These are phyloP conservation scores for Rhabdornis inornatus DNA, from an alignment of 2,113 vertebrate species.

Conservation along the genomic window DNA sequence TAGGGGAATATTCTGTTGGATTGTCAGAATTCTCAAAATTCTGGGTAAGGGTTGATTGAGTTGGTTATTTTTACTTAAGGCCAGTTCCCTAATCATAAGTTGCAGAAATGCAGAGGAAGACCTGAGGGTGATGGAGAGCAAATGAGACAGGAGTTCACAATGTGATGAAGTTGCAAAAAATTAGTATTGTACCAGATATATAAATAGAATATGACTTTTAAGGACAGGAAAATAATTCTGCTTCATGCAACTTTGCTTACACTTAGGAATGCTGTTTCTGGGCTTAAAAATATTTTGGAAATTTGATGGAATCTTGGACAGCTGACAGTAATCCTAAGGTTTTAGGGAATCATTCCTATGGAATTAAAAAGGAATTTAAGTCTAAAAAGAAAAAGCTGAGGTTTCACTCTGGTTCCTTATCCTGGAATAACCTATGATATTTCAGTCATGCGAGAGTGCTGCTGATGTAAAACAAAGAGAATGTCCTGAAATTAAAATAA, in stretches of 20 bases:
- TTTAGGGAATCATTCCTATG: background rate
- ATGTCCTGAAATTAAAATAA: background rate
- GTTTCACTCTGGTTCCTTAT: background rate
- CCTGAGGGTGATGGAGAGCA: slow-evolving; percentile 24
- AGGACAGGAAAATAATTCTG: slow-evolving; percentile 2
- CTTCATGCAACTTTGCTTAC: slow-evolving; percentile 2
- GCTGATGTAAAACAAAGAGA: background rate
- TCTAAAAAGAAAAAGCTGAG: background rate
- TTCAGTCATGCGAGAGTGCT: background rate
- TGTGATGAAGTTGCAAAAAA: slow-evolving; percentile 36
- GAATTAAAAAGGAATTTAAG: background rate
- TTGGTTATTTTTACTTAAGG: slow-evolving; percentile 37
- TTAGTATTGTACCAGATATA: background rate
- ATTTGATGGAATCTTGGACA: background rate
- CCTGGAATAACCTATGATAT: background rate
- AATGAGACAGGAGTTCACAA: slow-evolving; percentile 22
- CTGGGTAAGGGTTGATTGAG: background rate
- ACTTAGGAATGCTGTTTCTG: background rate
- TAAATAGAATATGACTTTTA: slow-evolving; percentile 29
- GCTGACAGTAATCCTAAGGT: background rate
- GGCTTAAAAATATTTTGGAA: background rate
- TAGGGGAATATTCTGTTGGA: background rate
- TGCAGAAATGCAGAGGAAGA: background rate
- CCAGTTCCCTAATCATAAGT: background rate
- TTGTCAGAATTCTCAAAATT: background rate